phyloP scores from a whole-genome alignment of 2,113 vertebrate species.

The Pelodiscus sinensis region DNA sequence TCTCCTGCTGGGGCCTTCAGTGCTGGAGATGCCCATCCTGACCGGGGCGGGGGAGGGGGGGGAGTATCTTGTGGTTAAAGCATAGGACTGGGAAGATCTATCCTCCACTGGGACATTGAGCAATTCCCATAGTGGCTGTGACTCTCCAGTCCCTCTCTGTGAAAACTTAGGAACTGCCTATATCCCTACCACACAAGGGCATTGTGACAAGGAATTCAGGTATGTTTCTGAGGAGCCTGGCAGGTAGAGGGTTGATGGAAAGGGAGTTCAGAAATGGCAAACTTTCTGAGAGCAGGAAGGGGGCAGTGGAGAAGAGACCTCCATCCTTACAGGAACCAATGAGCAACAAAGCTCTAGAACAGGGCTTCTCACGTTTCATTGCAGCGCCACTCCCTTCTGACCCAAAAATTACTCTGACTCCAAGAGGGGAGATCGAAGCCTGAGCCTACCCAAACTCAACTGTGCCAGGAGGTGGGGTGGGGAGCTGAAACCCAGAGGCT shows the following conservation, averaged over 20 bases:
- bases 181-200: background rate
- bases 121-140: background rate
- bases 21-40: background rate
- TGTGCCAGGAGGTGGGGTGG: too few relatives aligned
- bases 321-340: background rate
- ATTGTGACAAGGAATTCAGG: background rate
- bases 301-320: background rate
- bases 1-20: background rate
- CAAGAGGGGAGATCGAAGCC: too few relatives aligned
- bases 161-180: too few relatives aligned
- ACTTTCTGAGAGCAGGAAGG: background rate
- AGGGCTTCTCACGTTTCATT: too few relatives aligned
- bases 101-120: background rate
- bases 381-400: too few relatives aligned
- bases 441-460: too few relatives aligned
- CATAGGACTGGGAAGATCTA: background rate
- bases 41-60: background rate
- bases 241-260: background rate
- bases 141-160: background rate
- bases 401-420: too few relatives aligned
- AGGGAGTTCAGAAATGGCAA: background rate
- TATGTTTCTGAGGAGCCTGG: background rate
- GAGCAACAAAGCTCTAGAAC: background rate
- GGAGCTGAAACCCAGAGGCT: too few relatives aligned
- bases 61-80: background rate